Evolutionary conservation across 2,888 invertebrate genomes (phyloP).

Genomic region (Cephus pygmeus): DNA sequence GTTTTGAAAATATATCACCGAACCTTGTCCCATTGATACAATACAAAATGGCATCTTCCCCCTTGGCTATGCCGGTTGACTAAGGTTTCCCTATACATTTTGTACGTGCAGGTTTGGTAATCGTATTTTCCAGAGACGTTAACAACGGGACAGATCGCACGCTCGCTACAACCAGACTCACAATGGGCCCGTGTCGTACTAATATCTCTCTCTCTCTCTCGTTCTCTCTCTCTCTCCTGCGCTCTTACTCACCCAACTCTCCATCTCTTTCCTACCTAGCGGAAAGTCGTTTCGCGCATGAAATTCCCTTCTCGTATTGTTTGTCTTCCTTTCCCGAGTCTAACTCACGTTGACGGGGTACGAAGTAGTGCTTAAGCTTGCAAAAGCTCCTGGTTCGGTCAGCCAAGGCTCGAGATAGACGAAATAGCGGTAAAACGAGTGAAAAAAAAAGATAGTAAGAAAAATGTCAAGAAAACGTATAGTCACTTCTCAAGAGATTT

Average conservation of each 20-base stretch:
- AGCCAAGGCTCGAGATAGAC: not conserved
- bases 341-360: slow-evolving; percentile 17
- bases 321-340: slow-evolving; percentile 12
- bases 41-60: too few species aligned
- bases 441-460: not conserved
- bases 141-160: not conserved
- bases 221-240: not conserved
- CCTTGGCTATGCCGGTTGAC: too few species aligned
- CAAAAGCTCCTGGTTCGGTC: slow-evolving; percentile 3
- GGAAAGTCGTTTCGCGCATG: not conserved
- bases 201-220: not conserved
- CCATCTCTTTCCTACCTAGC: not conserved
- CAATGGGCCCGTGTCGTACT: not conserved
- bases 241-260: not conserved
- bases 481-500: not conserved
- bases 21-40: too few species aligned
- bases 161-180: not conserved
- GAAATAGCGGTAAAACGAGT: not conserved
- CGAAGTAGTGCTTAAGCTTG: slow-evolving; percentile 21
- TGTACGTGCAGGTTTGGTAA: not conserved
- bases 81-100: too few species aligned
- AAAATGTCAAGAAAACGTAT: not conserved
- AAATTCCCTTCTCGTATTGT: slow-evolving; percentile 10
- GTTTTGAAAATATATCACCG: too few species aligned
- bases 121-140: slow-evolving; percentile 1